Evolutionary conservation across 1,140 invertebrate genomes (phyloP).

Genomic region (Rhopalosiphum maidis): DNA sequence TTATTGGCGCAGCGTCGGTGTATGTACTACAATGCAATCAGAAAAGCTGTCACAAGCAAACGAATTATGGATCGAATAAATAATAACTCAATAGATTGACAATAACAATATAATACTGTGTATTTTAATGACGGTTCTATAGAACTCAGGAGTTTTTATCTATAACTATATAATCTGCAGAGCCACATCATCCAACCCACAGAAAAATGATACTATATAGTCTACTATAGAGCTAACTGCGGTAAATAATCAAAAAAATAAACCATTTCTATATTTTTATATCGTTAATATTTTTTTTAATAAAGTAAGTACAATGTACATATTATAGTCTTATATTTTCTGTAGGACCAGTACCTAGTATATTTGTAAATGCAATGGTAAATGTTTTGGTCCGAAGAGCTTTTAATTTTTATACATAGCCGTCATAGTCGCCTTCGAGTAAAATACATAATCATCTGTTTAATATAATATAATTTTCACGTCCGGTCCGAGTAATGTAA

Average conservation of each 20-base stretch:
- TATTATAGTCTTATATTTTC: too few relatives aligned
- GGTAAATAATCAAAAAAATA: too few relatives aligned
- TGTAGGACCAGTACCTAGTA: too few relatives aligned
- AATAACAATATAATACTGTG: background rate
- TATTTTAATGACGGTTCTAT: background rate
- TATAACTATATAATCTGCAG: background rate
- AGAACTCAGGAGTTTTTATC: background rate
- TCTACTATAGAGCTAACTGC: too few relatives aligned
- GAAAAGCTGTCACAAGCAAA: background rate
- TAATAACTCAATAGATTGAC: background rate
- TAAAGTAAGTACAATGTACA: too few relatives aligned
- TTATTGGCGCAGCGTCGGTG: background rate
- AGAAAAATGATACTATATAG: background rate
- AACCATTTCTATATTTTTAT: too few relatives aligned
- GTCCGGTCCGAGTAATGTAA: background rate
- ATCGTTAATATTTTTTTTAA: too few relatives aligned
- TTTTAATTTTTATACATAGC: too few relatives aligned
- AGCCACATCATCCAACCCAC: background rate
- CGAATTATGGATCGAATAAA: background rate
- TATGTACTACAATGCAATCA: background rate
- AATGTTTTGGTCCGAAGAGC: too few relatives aligned
- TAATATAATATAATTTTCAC: background rate
- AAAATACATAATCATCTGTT: background rate
- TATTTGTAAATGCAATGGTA: too few relatives aligned
- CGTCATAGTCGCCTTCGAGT: too few relatives aligned